A percentile compares a stretch with the other conserved stretches of the same genome.
Evolutionary conservation across 2,888 invertebrate species (phyloP).

Genomic region (Pheosia tremula): DNA sequence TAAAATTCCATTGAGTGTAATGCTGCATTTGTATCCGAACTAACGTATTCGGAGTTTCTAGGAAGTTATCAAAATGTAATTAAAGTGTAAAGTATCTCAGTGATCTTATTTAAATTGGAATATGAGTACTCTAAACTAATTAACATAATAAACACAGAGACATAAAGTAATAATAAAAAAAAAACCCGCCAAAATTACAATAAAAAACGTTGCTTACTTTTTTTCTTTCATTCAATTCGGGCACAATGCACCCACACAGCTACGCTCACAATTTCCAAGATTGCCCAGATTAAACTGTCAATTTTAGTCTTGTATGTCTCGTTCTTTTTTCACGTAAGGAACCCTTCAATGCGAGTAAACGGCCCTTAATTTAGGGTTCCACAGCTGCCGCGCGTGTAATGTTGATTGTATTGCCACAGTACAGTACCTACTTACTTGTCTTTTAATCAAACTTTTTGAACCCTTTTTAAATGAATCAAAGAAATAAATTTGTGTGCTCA

Average conservation of each 20-base stretch:
- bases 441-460: constrained; percentile 64
- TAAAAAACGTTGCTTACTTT: constrained; percentile 19
- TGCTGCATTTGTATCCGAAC: constrained; percentile 29
- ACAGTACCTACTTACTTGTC: constrained; percentile 33
- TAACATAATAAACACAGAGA: not conserved
- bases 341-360: constrained; percentile 72
- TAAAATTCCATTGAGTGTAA: constrained; percentile 41
- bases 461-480: constrained; percentile 20
- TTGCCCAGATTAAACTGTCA: constrained; percentile 79
- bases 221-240: constrained; percentile 33
- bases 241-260: constrained; percentile 45
- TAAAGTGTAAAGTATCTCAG: constrained; percentile 16
- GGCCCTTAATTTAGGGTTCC: constrained; percentile 76
- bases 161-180: not conserved
- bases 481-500: too few species aligned
- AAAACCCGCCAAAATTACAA: not conserved
- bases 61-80: constrained; percentile 44
- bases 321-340: constrained; percentile 52
- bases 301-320: constrained; percentile 63
- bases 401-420: constrained; percentile 78
- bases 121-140: not conserved
- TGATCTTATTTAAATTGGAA: not conserved
- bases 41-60: constrained; percentile 16
- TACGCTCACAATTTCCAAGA: constrained; percentile 60
- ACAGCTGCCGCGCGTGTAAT: constrained; percentile 78